A percentile compares a stretch with the other conserved stretches of the same genome.
phyloP scores from a whole-genome alignment of 2,888 invertebrate species.

The Pseudococcus longispinus region DNA sequence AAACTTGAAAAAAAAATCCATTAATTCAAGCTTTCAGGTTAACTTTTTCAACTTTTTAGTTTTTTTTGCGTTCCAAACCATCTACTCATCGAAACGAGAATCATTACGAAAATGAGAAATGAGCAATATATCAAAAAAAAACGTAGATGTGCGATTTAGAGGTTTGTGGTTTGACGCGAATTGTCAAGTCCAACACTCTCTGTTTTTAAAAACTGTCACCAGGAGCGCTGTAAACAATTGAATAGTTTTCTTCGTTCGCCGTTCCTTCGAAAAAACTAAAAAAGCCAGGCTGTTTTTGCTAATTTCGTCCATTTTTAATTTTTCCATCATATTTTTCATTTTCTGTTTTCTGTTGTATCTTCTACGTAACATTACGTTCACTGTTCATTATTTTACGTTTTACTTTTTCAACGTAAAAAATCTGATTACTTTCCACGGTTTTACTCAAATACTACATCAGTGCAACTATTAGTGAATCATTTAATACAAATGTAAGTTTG shows the following conservation, averaged over 20 bases:
- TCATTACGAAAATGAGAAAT: too few species aligned
- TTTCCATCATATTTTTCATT: not conserved
- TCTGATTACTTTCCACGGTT: not conserved
- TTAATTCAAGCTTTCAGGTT: too few species aligned
- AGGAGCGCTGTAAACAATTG: not conserved
- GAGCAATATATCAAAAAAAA: too few species aligned
- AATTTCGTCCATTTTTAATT: not conserved
- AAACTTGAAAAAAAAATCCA: too few species aligned
- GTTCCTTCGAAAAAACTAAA: not conserved
- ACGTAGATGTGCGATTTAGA: too few species aligned
- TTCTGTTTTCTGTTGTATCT: not conserved
- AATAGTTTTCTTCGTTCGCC: not conserved
- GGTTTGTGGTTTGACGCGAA: not conserved
- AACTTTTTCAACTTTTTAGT: too few species aligned
- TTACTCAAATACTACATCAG: not conserved
- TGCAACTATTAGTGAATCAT: not conserved
- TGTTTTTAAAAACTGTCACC: not conserved
- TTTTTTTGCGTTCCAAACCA: too few species aligned
- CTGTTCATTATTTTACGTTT: not conserved
- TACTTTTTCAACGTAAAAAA: not conserved
- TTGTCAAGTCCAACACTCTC: not conserved
- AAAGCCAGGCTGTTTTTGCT: not conserved
- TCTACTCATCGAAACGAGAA: too few species aligned
- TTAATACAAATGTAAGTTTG: not conserved
- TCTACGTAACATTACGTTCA: not conserved